Percentiles rank a stretch among this genome's conserved stretches.
Conservation (phyloP, 2,797 vertebrate species). For the Tragopan temminckii region DNA sequence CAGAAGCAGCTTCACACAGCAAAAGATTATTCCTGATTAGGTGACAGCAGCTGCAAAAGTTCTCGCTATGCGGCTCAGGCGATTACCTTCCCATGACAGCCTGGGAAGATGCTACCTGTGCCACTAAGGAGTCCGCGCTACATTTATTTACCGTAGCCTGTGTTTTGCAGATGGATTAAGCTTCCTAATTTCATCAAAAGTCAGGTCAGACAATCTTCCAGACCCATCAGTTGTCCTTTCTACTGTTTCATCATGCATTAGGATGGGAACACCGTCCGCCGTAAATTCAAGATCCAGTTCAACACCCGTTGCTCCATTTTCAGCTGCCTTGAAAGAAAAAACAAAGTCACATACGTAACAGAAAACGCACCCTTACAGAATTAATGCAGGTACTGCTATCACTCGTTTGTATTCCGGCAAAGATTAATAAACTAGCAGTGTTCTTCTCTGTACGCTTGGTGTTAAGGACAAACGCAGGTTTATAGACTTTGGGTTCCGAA, state of each 20-base stretch:
- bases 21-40: not conserved
- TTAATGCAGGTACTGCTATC: not conserved
- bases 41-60: not conserved
- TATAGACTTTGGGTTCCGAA: too few species aligned
- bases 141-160: slow-evolving; percentile 83
- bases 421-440: not conserved
- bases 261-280: slow-evolving; percentile 90
- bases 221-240: slow-evolving; percentile 93
- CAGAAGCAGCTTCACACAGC: not conserved
- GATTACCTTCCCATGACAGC: not conserved
- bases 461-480: not conserved
- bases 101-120: not conserved
- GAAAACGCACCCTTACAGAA: not conserved
- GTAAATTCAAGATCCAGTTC: slow-evolving; percentile 96
- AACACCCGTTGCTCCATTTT: slow-evolving; percentile 91
- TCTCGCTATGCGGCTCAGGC: not conserved
- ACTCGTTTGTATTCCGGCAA: not conserved
- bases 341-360: not conserved
- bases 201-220: slow-evolving; percentile 87
- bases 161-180: slow-evolving; percentile 93
- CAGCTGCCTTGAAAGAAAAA: slow-evolving; percentile 87
- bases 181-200: slow-evolving; percentile 86
- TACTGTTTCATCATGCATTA: slow-evolving; percentile 95
- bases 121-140: too few species aligned
- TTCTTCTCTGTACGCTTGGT: not conserved